Base-by-base conservation (phyloP, 2,888 invertebrate species). In the Tipula confusa region DNA sequence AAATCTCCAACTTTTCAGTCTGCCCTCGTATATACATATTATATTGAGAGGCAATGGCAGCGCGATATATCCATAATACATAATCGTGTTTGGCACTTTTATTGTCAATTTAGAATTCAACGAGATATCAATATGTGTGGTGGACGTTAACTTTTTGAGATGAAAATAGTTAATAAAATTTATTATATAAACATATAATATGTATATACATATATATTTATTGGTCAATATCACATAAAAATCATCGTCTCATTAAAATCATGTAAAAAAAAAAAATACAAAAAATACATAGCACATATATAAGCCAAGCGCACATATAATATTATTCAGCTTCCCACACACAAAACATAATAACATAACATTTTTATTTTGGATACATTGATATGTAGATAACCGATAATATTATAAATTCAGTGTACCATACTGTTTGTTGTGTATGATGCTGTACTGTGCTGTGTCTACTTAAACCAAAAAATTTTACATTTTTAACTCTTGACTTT, bases 401-500 rank as follows among this genome's bases (percentile, higher is more conserved):
- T 64, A 24, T 64, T 64, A 4, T 64, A 64, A 64, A 64, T 38
- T 64, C 64, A 64, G 9, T 64, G 64, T 64, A 64, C 64, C 64
- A 64, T 64, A 64, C 24, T 38, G 38, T 38, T 38, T 38, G 24
- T 9, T 7, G n/a, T n/a, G n/a, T n/a, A n/a, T n/a, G n/a, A n/a
- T n/a, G n/a, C n/a, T n/a, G n/a, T n/a, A n/a, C n/a, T 24, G 9
- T 43, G 43, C 15, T 43, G n/a, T 24, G 9, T 64, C 24, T 6
- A 11, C 3, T 24, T 7, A 9, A 24, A 64, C 64, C 9, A 24
- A 64, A 64, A 64, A 4, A 15, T 43, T 43, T 18, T 24, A 64
- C n/a, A n/a, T 64, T 64, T 64, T 64, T 64, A 64, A 64, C 64
- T 64, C 64, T 64, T 64, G 24, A 64, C 64, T 24, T n/a, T 64